Percentiles rank a stretch among this genome's conserved stretches.
Evolutionary conservation across 2,888 invertebrate species (phyloP).

Genomic region (Mythimna impura): DNA sequence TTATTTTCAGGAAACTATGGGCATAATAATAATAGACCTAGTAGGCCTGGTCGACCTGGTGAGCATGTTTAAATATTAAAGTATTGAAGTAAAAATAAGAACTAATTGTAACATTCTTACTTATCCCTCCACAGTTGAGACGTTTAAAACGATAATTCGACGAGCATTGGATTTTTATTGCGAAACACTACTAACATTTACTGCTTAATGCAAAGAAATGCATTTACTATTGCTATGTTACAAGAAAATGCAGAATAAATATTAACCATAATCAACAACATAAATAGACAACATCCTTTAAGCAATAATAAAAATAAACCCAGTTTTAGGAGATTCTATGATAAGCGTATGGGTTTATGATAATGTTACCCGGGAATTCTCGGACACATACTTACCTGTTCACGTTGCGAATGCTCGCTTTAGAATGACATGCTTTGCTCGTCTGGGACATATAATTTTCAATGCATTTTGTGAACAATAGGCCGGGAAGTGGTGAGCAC

Average conservation of each 20-base stretch:
- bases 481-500: slow-evolving; percentile 37
- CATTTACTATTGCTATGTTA: not conserved
- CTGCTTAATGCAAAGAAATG: not conserved
- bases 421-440: slow-evolving; percentile 24
- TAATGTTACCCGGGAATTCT: not conserved
- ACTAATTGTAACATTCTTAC: no score
- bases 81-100: not conserved
- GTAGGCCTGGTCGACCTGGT: slow-evolving; percentile 21
- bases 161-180: not conserved
- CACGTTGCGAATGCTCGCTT: slow-evolving; percentile 11
- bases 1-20: slow-evolving; percentile 34
- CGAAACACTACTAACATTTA: not conserved
- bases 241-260: not conserved
- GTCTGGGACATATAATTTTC: slow-evolving; percentile 30
- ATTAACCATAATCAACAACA: not conserved
- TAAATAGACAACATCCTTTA: no score
- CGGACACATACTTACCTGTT: not conserved
- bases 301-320: not conserved
- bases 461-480: slow-evolving; percentile 40
- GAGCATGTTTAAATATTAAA: slow-evolving; percentile 21
- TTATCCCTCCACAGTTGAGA: no score
- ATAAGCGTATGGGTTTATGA: no score
- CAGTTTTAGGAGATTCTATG: no score
- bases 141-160: no score
- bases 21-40: slow-evolving; percentile 20